Conservation (phyloP, 1,140 invertebrate species). For the Campoletis sonorensis region DNA sequence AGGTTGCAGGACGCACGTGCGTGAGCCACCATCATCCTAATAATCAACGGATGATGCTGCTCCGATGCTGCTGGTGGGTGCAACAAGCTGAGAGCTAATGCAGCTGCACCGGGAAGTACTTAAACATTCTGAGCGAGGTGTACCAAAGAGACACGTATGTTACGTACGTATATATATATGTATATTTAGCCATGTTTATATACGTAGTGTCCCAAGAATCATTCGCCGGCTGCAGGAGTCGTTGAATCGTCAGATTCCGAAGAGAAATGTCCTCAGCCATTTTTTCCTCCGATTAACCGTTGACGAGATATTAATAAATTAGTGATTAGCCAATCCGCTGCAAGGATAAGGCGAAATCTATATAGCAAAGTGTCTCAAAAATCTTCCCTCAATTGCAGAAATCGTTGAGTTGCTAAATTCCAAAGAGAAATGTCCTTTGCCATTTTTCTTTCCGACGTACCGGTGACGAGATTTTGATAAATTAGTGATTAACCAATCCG, state of each 20-base stretch:
- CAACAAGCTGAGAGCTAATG: conserved; percentile 39
- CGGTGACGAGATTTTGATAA: too few species aligned
- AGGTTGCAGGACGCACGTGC: conserved; percentile 30
- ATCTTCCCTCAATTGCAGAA: too few species aligned
- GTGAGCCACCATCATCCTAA: not conserved
- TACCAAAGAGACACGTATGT: conserved; percentile 40
- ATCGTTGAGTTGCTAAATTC: not conserved
- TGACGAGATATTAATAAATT: too few species aligned
- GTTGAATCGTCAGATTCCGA: not conserved
- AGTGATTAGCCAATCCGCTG: too few species aligned
- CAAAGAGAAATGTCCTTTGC: not conserved
- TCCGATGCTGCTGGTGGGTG: conserved; percentile 30
- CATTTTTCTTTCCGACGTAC: not conserved
- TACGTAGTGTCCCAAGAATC: not conserved
- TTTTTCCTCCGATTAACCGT: not conserved
- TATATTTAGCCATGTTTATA: not conserved
- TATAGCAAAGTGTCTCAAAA: not conserved
- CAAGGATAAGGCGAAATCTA: too few species aligned
- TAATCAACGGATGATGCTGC: conserved; percentile 19
- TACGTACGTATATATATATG: not conserved
- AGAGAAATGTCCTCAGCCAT: not conserved
- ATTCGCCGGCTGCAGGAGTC: too few species aligned
- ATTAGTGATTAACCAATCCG: too few species aligned
- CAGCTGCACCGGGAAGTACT: conserved; percentile 71
- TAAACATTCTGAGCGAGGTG: conserved; percentile 67